These are phyloP conservation scores for Ophioninae sp. DNA, from an alignment of 2,888 invertebrate genomes.

Conservation along the genomic window DNA sequence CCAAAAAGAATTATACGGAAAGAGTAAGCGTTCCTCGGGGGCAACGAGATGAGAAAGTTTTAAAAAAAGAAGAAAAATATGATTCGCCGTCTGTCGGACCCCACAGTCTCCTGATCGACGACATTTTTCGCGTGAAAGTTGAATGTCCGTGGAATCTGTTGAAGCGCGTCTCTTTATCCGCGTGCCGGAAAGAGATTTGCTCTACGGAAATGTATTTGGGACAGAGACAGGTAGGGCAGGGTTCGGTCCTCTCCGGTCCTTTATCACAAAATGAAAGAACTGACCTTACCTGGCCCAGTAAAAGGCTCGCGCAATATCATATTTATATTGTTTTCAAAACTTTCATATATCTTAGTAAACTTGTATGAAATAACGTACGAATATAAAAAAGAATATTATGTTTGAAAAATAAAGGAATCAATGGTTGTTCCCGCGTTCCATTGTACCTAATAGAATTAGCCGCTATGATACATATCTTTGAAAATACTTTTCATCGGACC, in stretches of 20 bases:
- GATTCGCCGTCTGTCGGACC: constrained; percentile 37
- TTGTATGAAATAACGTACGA: neutral
- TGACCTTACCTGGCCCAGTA: neutral
- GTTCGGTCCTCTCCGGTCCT: constrained; percentile 53
- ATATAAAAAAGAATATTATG: neutral
- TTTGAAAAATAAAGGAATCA: neutral
- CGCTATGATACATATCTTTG: neutral
- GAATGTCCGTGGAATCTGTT: constrained; percentile 45
- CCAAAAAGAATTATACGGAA: constrained; percentile 55
- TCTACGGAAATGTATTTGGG: constrained; percentile 57
- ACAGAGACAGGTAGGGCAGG: constrained; percentile 53
- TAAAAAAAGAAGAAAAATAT: constrained; percentile 44
- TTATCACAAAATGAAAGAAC: constrained; percentile 45
- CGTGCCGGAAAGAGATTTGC: constrained; percentile 30
- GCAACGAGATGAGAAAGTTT: constrained; percentile 31
- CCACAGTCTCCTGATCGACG: constrained; percentile 52
- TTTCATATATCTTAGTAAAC: neutral
- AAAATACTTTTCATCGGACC: neutral
- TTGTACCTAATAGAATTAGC: neutral
- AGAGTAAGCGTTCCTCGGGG: constrained; percentile 21
- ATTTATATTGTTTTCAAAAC: constrained; percentile 16
- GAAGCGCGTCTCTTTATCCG: constrained; percentile 13
- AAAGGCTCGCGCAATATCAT: neutral
- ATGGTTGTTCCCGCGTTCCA: neutral
- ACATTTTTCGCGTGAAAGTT: constrained; percentile 64